Conservation (phyloP, 2,888 invertebrate genomes). For the Apamea epomidion region DNA sequence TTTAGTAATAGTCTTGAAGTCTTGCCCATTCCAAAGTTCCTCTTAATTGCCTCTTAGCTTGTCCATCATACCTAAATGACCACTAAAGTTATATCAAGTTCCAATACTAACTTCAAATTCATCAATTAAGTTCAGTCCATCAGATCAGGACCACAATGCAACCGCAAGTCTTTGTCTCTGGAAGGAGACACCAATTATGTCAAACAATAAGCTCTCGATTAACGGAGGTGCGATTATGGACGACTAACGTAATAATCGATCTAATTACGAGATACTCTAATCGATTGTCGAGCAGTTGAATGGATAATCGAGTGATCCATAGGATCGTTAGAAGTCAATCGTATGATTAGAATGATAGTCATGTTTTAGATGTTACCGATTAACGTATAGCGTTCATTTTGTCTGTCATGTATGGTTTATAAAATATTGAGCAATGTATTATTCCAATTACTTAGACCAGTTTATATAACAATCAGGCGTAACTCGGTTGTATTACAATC, state of each 20-base stretch:
- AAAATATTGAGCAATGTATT: not conserved
- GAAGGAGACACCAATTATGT: constrained; percentile 47
- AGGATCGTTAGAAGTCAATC: constrained; percentile 32
- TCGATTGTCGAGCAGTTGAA: constrained; percentile 38
- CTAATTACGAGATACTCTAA: constrained; percentile 44
- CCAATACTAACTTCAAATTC: constrained; percentile 24
- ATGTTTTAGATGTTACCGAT: not conserved
- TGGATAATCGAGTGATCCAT: constrained; percentile 35
- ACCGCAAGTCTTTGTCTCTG: constrained; percentile 45
- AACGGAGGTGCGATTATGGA: constrained; percentile 33
- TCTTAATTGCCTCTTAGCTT: not conserved
- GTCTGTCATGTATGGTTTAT: not conserved
- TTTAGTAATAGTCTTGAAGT: not conserved
- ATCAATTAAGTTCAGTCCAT: not conserved
- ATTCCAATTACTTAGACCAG: not conserved
- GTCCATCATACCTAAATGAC: not conserved
- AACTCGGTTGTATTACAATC: not conserved
- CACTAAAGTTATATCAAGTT: constrained; percentile 6
- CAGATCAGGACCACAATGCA: constrained; percentile 41
- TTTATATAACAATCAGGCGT: not conserved
- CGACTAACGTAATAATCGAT: constrained; percentile 42
- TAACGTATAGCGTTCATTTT: not conserved
- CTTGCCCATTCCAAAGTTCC: not conserved
- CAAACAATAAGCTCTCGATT: constrained; percentile 52
- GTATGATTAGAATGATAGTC: not conserved